phyloP scores from a whole-genome alignment of 1,140 invertebrate genomes.

The Paramacrobiotus metropolitanus region DNA sequence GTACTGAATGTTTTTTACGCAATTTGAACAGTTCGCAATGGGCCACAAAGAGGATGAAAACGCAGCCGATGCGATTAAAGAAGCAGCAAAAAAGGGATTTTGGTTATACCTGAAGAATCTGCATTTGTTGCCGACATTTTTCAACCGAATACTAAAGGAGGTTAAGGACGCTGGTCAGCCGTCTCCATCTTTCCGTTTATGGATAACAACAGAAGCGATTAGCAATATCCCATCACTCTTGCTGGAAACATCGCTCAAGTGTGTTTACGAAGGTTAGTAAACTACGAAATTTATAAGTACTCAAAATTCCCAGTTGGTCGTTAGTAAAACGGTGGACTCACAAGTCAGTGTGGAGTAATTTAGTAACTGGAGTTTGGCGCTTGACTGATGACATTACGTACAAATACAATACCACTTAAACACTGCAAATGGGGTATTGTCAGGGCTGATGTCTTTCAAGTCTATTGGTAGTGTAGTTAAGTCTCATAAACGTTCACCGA shows the following conservation, averaged over 20 bases:
- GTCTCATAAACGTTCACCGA: neutral
- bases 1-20: too few relatives aligned
- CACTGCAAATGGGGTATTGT: neutral
- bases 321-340: too few relatives aligned
- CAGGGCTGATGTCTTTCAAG: too few relatives aligned
- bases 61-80: constrained; percentile 30
- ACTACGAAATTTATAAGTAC: neutral
- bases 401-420: neutral
- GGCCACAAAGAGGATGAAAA: constrained; percentile 44
- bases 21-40: constrained; percentile 43
- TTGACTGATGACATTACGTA: neutral
- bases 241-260: constrained; percentile 43
- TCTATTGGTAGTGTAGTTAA: neutral
- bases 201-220: constrained; percentile 48
- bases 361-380: too few relatives aligned
- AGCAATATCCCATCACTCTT: constrained; percentile 36
- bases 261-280: constrained; percentile 52
- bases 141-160: constrained; percentile 27
- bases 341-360: too few relatives aligned
- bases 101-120: constrained; percentile 70
- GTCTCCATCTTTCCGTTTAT: constrained; percentile 41
- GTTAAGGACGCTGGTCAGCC: constrained; percentile 33
- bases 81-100: constrained; percentile 31
- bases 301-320: neutral
- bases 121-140: constrained; percentile 57